Conservation (phyloP, 2,797 vertebrate genomes). For the Epinephelus malabaricus region DNA sequence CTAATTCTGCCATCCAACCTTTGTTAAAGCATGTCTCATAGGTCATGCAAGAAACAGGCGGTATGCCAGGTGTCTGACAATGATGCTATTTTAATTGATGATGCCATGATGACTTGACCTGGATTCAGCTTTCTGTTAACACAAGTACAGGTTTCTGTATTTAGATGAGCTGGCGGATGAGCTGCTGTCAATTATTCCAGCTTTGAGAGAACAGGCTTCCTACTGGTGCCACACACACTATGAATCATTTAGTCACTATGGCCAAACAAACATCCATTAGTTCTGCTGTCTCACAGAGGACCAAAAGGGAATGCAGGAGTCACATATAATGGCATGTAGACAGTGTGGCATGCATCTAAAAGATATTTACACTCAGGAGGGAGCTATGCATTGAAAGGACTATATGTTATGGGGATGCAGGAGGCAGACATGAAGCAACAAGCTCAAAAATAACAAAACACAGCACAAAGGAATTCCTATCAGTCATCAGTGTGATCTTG, state of each 20-base stretch:
- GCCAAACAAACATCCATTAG: slow-evolving; percentile 50
- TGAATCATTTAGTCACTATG: slow-evolving; percentile 56
- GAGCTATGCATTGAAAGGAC: slow-evolving; percentile 4
- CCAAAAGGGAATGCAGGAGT: slow-evolving; percentile 25
- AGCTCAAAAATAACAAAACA: slow-evolving; percentile 31
- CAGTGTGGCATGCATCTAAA: not conserved
- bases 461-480: slow-evolving; percentile 21
- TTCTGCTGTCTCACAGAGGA: slow-evolving; percentile 35
- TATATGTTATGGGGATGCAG: not conserved
- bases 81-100: slow-evolving; percentile 58
- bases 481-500: slow-evolving; percentile 23
- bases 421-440: slow-evolving; percentile 36
- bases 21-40: slow-evolving; percentile 27
- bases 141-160: slow-evolving; percentile 58
- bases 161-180: slow-evolving; percentile 63
- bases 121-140: slow-evolving; percentile 53
- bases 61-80: slow-evolving; percentile 33
- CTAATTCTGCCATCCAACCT: not conserved
- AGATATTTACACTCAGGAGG: slow-evolving; percentile 1
- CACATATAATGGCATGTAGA: not conserved
- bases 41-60: slow-evolving; percentile 17
- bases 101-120: slow-evolving; percentile 57
- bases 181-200: slow-evolving; percentile 50
- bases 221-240: slow-evolving; percentile 39
- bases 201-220: slow-evolving; percentile 41